Evolutionary conservation across 2,113 vertebrate genomes (phyloP).

Genomic region (Podilymbus podiceps): DNA sequence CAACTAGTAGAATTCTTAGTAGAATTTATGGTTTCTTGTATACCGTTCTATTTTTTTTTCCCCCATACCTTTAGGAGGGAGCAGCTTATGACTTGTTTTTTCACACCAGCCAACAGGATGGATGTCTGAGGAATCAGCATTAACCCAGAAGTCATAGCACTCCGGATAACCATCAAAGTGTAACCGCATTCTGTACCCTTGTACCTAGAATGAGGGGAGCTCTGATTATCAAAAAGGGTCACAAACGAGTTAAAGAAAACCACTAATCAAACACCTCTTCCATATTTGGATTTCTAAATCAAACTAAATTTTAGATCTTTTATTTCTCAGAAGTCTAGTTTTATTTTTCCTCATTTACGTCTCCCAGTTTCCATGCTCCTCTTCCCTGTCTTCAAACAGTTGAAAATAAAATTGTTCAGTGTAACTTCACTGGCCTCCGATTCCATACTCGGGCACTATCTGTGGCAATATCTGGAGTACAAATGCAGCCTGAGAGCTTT

Average conservation of each 20-base stretch:
- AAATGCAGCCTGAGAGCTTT: background rate
- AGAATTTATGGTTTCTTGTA: background rate
- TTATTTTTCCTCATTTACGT: background rate
- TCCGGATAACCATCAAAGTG: slow-evolving; percentile 92
- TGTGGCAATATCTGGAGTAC: background rate
- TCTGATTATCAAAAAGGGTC: background rate
- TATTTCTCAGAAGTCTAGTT: background rate
- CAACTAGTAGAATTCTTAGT: background rate
- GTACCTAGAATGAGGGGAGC: slow-evolving; percentile 71
- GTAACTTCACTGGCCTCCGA: background rate
- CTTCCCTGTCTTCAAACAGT: background rate
- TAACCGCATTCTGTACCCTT: slow-evolving; percentile 85
- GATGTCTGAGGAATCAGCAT: slow-evolving; percentile 87
- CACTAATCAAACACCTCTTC: background rate
- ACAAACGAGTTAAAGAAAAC: background rate
- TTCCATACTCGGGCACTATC: too few species aligned
- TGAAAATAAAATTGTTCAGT: background rate
- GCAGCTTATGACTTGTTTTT: slow-evolving; percentile 85
- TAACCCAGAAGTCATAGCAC: slow-evolving; percentile 92
- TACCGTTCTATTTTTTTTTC: background rate
- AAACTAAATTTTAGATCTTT: background rate
- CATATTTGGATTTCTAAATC: background rate
- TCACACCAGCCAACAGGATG: slow-evolving; percentile 92
- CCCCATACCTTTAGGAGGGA: slow-evolving; percentile 85
- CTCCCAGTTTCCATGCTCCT: background rate